phyloP scores from a whole-genome alignment of 2,113 vertebrate species.

The Myodes glareolus region DNA sequence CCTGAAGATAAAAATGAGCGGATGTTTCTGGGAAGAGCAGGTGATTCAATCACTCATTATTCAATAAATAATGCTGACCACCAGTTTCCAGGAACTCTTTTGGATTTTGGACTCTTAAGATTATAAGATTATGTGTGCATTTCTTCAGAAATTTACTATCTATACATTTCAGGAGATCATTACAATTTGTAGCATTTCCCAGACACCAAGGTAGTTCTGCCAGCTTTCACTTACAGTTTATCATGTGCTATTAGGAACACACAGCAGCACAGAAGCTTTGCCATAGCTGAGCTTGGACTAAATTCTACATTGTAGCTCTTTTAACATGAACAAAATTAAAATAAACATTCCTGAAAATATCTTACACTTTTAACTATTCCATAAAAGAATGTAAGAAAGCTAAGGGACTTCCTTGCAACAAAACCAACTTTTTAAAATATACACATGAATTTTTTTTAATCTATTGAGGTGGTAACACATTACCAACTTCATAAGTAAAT shows the following conservation, averaged over 20 bases:
- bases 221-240: slow-evolving; percentile 61
- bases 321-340: slow-evolving; percentile 23
- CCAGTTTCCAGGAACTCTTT: slow-evolving; percentile 59
- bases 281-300: slow-evolving; percentile 34
- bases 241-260: not conserved
- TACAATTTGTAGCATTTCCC: slow-evolving; percentile 65
- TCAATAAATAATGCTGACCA: slow-evolving; percentile 48
- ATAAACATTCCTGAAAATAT: not conserved
- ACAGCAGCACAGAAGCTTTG: slow-evolving; percentile 12
- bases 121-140: slow-evolving; percentile 58
- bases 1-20: not conserved
- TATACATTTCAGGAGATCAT: slow-evolving; percentile 65
- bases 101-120: slow-evolving; percentile 20
- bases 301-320: slow-evolving; percentile 3
- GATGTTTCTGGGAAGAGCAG: slow-evolving; percentile 64
- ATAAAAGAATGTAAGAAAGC: not conserved
- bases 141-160: slow-evolving; percentile 65
- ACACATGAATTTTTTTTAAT: not conserved
- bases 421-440: not conserved
- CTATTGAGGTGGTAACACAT: not conserved
- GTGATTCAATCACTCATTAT: slow-evolving; percentile 53
- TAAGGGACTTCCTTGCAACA: not conserved
- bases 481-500: not conserved
- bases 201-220: slow-evolving; percentile 58
- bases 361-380: not conserved